Evolutionary conservation across 2,113 vertebrate species (phyloP), one percentile per base, ranked within the genome.

Genomic region (Sciurus niger): DNA sequence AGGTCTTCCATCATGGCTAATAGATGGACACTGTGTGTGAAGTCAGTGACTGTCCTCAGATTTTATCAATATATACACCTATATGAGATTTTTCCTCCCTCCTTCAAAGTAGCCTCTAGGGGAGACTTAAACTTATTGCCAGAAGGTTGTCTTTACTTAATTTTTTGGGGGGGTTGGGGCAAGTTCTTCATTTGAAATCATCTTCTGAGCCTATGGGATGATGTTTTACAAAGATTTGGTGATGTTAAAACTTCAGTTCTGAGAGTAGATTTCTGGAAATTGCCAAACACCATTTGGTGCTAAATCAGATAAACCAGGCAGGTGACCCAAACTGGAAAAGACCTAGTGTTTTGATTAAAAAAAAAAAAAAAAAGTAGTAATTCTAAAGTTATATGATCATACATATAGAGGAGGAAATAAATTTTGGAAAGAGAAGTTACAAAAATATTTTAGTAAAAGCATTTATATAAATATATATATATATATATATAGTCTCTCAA

Each of bases 381-480:
- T 63, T 86, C 72, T 83, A 85, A 85, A 63, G 53, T 67, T 40
- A 43, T 40, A 43, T 24, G 37, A 55, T 37, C 17, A 72, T 4
- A 77, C 1, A 0, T 1, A 20, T 7, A 76, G 84, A 28, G 8
- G 60, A 78, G 11, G 48, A 83, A 68, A 37, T 24, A 1, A 43
- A 85, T 67, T 65, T 68, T 43, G 70, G 76, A 86, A 92, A 87
- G 20, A 86, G 37, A 94, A 60, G 25, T 46, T 53, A 32, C 20
- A 94, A 90, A 73, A 86, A 63, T 74, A 68, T 37, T 74, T 94
- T 90, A 86, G 84, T 65, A 96, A 83, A 73, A 83, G 70, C 65
- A 67, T 83, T 74, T 63, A 63, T 63, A 63, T 25, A 63, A 63
- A 60, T 60, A 60, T 60, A 60, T 30, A 77, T 53, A 68, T 68